These are phyloP conservation scores for Carettochelys insculpta DNA, from an alignment of 2,113 vertebrate genomes.

Conservation along the genomic window DNA sequence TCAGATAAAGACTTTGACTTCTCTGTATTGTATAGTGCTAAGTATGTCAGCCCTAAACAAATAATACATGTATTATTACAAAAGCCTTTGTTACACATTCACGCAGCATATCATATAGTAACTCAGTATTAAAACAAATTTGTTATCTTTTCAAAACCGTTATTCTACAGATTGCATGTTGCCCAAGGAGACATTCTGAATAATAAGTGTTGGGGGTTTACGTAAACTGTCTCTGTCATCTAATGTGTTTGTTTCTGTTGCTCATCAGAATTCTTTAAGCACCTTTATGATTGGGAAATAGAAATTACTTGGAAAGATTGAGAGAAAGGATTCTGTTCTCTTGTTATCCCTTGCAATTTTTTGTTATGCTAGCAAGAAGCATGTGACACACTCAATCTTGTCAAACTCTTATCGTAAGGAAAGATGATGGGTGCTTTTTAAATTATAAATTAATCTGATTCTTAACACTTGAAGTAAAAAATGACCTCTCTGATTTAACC, in stretches of 20 bases:
- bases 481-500: not conserved
- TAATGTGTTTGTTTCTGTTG: conserved; percentile 22
- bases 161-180: not conserved
- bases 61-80: not conserved
- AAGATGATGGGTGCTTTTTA: not conserved
- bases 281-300: not conserved
- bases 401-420: not conserved
- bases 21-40: not conserved
- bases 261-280: conserved; percentile 10
- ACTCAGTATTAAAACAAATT: conserved; percentile 20
- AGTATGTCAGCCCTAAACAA: not conserved
- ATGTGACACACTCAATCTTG: not conserved
- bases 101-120: not conserved
- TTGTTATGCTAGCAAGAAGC: not conserved
- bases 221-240: conserved; percentile 43
- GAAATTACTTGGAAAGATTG: not conserved
- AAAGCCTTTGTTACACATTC: not conserved
- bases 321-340: not conserved
- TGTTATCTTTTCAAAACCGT: conserved; percentile 9
- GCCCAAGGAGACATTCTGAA: conserved; percentile 41
- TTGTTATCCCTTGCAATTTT: not conserved
- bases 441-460: not conserved
- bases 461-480: conserved; percentile 8
- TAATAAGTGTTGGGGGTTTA: conserved; percentile 43
- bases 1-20: not conserved